Percentiles rank a stretch among this genome's conserved stretches.
Evolutionary conservation across 2,797 vertebrate species (phyloP).

Genomic region (Sebastes matsubarae): DNA sequence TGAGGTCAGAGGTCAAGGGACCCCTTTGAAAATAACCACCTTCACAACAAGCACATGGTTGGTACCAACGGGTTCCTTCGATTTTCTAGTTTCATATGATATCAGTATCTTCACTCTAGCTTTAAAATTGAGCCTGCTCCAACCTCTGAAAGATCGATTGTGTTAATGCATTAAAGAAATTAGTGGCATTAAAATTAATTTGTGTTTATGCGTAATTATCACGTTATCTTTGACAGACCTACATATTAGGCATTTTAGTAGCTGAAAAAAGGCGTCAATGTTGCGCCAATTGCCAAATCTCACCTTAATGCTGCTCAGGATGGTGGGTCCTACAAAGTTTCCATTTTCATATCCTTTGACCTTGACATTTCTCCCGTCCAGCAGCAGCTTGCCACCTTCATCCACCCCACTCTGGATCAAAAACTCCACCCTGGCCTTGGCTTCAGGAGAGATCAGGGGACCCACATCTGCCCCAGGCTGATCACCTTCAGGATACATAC

Average conservation of each 20-base stretch:
- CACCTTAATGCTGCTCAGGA: slow-evolving; percentile 90
- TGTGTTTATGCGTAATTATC: too few relatives aligned
- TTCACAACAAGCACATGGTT: too few relatives aligned
- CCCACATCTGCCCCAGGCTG: slow-evolving; percentile 96
- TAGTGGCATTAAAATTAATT: too few relatives aligned
- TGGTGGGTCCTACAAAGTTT: slow-evolving; percentile 97
- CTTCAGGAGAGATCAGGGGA: slow-evolving; percentile 92
- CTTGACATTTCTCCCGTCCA: slow-evolving; percentile 91
- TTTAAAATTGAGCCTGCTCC: too few relatives aligned
- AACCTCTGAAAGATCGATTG: too few relatives aligned
- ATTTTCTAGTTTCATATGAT: too few relatives aligned
- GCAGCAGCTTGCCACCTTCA: slow-evolving; percentile 91
- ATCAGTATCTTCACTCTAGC: too few relatives aligned
- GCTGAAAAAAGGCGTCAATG: not conserved
- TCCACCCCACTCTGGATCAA: slow-evolving; percentile 93
- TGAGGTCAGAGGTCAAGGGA: too few relatives aligned
- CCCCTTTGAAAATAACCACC: too few relatives aligned
- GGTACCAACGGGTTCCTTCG: too few relatives aligned
- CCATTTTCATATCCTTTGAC: slow-evolving; percentile 97
- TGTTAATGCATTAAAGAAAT: too few relatives aligned
- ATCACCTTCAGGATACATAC: slow-evolving; percentile 83
- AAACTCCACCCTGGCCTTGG: slow-evolving; percentile 88
- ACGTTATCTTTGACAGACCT: too few relatives aligned
- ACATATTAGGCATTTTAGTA: not conserved
- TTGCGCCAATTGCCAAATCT: slow-evolving; percentile 34